Percentiles rank a stretch among this genome's conserved stretches.
phyloP scores from a whole-genome alignment of 2,113 vertebrate species.

The Athene noctua region DNA sequence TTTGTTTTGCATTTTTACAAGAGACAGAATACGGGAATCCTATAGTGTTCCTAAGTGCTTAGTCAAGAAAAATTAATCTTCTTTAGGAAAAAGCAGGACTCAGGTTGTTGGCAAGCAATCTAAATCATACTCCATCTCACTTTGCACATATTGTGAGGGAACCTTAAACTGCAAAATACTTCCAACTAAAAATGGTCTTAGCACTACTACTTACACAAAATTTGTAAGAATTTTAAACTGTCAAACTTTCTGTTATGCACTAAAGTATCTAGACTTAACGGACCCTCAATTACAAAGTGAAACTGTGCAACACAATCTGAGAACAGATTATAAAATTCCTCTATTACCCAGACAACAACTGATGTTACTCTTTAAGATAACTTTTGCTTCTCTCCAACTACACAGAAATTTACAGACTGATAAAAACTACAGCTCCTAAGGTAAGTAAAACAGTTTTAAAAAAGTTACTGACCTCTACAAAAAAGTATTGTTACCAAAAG shows the following conservation, averaged over 20 bases:
- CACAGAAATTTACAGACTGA: neutral
- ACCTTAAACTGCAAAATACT: neutral
- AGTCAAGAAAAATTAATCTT: neutral
- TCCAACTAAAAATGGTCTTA: neutral
- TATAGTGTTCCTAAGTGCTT: accelerated
- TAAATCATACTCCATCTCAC: neutral
- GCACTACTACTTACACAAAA: neutral
- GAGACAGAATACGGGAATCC: neutral
- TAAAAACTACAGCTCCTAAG: neutral
- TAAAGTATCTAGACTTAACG: neutral
- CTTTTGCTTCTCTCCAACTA: neutral
- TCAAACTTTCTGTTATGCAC: neutral
- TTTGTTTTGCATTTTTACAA: neutral
- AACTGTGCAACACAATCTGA: neutral
- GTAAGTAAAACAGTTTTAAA: neutral
- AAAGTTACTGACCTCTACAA: neutral
- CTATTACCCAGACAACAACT: neutral
- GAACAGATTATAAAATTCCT: neutral
- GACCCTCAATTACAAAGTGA: neutral
- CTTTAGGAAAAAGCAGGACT: neutral
- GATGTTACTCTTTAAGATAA: neutral
- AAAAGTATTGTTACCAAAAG: neutral
- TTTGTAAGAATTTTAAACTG: neutral
- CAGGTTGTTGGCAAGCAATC: neutral
- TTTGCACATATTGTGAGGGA: neutral